phyloP scores from a whole-genome alignment of 2,113 vertebrate genomes.

The Rhipidura dahli region DNA sequence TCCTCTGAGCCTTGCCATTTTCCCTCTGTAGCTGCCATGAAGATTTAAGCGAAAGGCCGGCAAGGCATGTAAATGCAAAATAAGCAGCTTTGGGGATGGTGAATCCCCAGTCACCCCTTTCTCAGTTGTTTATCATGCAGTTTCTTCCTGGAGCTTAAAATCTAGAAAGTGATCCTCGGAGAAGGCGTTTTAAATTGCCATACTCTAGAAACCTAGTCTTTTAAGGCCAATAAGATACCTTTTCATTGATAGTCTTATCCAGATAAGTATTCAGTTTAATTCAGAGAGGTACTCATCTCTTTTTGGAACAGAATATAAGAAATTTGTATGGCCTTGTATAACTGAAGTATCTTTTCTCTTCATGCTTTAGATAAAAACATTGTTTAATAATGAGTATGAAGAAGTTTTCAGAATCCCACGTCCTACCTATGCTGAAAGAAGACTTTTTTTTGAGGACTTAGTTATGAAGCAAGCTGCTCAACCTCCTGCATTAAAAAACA shows the following conservation, averaged over 20 bases:
- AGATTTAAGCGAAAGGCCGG: not conserved
- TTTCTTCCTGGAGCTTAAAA: not conserved
- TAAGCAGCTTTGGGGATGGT: not conserved
- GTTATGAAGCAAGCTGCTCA: constrained; percentile 86
- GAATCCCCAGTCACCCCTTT: not conserved
- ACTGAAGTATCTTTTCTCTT: not conserved
- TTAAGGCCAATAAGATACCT: not conserved
- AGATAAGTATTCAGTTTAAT: not conserved
- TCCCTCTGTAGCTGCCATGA: not conserved
- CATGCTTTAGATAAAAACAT: constrained; percentile 77
- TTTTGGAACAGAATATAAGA: not conserved
- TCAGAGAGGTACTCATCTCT: not conserved
- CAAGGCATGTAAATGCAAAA: not conserved
- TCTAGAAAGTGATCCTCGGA: not conserved
- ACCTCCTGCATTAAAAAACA: constrained; percentile 79
- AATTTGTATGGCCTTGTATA: not conserved
- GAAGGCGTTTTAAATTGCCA: not conserved
- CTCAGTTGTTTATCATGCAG: not conserved
- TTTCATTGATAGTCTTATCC: not conserved
- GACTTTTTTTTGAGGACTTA: constrained; percentile 88
- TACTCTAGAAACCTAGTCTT: not conserved
- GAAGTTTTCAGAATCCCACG: constrained; percentile 84
- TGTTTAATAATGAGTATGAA: constrained; percentile 82
- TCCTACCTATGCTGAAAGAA: constrained; percentile 78
- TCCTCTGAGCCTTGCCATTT: not conserved